Conservation (phyloP, 1,140 invertebrate species). For the roundworm (Caenorhabditis elegans) region DNA sequence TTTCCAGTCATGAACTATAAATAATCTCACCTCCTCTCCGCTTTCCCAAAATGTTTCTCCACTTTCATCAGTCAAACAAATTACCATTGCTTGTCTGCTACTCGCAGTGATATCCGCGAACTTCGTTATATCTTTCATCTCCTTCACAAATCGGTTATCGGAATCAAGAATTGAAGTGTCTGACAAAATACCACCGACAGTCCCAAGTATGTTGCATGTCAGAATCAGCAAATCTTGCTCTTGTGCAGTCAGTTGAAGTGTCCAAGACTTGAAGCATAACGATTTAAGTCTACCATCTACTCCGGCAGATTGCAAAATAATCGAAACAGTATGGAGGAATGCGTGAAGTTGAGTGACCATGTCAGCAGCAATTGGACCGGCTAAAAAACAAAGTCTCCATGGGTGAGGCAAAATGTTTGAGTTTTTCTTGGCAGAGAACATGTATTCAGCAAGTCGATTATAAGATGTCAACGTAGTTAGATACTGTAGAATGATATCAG, state of each 20-base stretch:
- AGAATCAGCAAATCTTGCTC: constrained; percentile 57
- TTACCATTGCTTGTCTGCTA: constrained; percentile 87
- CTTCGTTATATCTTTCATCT: constrained; percentile 38
- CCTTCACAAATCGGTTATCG: constrained; percentile 26
- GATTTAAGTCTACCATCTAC: constrained; percentile 57
- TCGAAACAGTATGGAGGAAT: constrained; percentile 57
- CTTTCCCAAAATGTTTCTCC: constrained; percentile 99
- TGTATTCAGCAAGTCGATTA: constrained; percentile 26
- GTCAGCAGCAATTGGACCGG: constrained; percentile 54
- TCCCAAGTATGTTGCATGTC: constrained; percentile 87
- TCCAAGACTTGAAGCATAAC: constrained; percentile 63
- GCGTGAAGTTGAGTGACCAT: constrained; percentile 61
- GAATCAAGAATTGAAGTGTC: constrained; percentile 56
- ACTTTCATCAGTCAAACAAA: constrained; percentile 85
- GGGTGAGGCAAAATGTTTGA: constrained; percentile 58
- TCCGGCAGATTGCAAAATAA: constrained; percentile 58
- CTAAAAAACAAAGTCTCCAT: constrained; percentile 58
- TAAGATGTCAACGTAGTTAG: constrained; percentile 55
- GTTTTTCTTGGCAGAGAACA: constrained; percentile 1
- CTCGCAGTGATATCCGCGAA: constrained; percentile 31
- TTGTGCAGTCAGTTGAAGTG: constrained; percentile 63
- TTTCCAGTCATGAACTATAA: neutral
- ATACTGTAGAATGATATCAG: constrained; percentile 61
- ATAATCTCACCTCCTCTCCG: constrained; percentile 78
- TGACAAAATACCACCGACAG: constrained; percentile 78